Conservation (phyloP, 2,888 invertebrate genomes). For the Allophyes oxyacanthae region DNA sequence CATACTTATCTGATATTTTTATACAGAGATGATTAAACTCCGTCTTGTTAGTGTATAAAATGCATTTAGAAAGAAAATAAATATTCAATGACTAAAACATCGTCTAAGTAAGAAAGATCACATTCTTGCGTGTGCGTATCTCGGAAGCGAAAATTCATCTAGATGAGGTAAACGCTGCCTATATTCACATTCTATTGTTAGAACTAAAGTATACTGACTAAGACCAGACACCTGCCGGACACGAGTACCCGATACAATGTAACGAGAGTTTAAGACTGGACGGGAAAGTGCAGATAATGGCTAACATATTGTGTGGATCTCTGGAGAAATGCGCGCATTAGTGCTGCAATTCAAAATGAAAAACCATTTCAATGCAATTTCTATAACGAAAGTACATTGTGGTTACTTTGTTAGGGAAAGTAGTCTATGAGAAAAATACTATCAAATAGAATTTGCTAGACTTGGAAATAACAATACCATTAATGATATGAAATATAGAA, state of each 20-base stretch:
- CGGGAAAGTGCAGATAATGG: constrained; percentile 46
- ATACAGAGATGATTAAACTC: constrained; percentile 3
- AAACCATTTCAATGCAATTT: constrained; percentile 2
- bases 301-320: constrained; percentile 14
- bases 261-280: constrained; percentile 25
- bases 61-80: constrained; percentile 34
- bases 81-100: constrained; percentile 41
- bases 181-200: constrained; percentile 42
- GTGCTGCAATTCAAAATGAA: constrained; percentile 12
- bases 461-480: not conserved
- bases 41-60: constrained; percentile 21
- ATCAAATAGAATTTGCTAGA: too few relatives aligned
- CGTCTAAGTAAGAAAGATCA: constrained; percentile 26
- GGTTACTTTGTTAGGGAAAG: not conserved
- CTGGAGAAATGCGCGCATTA: constrained; percentile 12
- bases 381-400: constrained; percentile 14
- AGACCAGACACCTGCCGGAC: constrained; percentile 43
- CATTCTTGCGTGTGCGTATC: constrained; percentile 39
- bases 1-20: constrained; percentile 29
- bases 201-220: constrained; percentile 28
- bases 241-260: constrained; percentile 20
- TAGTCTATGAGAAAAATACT: not conserved
- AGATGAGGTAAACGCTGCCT: constrained; percentile 43
- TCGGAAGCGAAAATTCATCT: constrained; percentile 46
- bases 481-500: not conserved